Base-by-base conservation (phyloP, 2,888 invertebrate species). In the Tetramorium bicarinatum region DNA sequence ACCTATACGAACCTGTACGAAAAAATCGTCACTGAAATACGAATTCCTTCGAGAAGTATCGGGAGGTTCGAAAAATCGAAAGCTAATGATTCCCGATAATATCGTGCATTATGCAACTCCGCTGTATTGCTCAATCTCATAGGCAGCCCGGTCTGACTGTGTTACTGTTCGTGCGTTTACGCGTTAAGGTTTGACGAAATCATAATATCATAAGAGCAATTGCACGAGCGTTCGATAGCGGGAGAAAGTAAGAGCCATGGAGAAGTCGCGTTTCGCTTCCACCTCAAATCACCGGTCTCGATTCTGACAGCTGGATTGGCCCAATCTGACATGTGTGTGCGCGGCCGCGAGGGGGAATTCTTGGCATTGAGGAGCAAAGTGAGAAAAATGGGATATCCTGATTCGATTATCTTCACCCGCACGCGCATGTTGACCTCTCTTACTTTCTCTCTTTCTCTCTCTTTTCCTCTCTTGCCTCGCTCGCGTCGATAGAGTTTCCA, bases 371-470 rank as follows among this genome's bases (percentile, higher is more conserved):
- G 74, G 54, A 52, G 44, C 62, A 34, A 38, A 80, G 64, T 29
- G 67, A 56, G 85, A 83, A 87, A 86, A 87, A 86, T 81, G 80
- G 80, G 75, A 85, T 86, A 81, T 66, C 81, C 80, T 81, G 41
- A 47, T 83, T 83, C 56, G 64, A 83, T 87, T 86, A 79, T 86
- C 81, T 77, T 64, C 29, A 15, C 9, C 41, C 25, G 25, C 15
- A 71, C 54, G 66, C 52, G 84, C 71, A 15, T 21, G 62, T 52
- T 56, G 56, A 47, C 34, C 59, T 69, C 47, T 44, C 25, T 18
- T 13, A n/a, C 18, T 64, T 3, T 38, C 47, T 71, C 3, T 47
- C 61, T 56, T n/a, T 72, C 9, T 21, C 21, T 41, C 38, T 56
- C 38, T 56, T 15, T 44, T 44, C 38, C 62, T 64, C 13, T 72